A percentile compares a stretch with the other conserved stretches of the same genome.
These are phyloP conservation scores for Drosophila incognita DNA, from an alignment of 2,888 invertebrate species.

Conservation along the genomic window DNA sequence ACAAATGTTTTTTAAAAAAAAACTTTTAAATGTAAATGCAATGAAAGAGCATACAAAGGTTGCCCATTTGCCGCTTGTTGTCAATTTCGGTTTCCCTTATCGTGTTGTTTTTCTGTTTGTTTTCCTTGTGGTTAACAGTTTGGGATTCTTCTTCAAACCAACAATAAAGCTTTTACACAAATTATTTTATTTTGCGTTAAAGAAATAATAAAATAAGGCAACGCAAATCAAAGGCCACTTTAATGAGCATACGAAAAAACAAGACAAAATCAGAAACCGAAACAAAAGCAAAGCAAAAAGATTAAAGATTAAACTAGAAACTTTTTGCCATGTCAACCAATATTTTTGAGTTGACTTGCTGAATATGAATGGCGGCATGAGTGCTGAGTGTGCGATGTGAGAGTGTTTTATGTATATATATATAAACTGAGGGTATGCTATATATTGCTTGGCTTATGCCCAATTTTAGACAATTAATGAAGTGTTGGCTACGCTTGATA, in stretches of 20 bases:
- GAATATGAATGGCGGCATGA: conserved; percentile 1
- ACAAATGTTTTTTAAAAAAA: background rate
- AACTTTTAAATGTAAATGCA: background rate
- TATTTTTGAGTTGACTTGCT: conserved; percentile 9
- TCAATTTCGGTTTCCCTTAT: conserved; percentile 4
- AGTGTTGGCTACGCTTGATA: conserved; percentile 78
- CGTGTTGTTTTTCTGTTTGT: conserved; percentile 22
- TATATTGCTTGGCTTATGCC: conserved; percentile 64
- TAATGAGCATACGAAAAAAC: conserved; percentile 31
- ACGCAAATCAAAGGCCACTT: conserved; percentile 71
- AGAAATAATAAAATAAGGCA: conserved; percentile 64
- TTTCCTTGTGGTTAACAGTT: conserved; percentile 48
- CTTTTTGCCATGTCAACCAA: conserved; percentile 34
- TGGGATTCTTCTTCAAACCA: conserved; percentile 23
- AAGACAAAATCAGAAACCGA: conserved; percentile 8
- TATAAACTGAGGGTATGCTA: conserved; percentile 21
- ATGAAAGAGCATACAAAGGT: conserved; percentile 13
- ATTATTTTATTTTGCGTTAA: conserved; percentile 67
- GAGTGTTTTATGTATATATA: background rate
- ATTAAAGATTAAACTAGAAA: conserved; percentile 35
- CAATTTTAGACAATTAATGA: conserved; percentile 82
- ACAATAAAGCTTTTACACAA: conserved; percentile 65
- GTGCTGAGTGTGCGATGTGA: conserved; percentile 8
- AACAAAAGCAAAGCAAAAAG: conserved; percentile 11
- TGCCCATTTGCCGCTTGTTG: background rate